phyloP scores from a whole-genome alignment of 2,888 invertebrate genomes.

The Nomada hirtipes region DNA sequence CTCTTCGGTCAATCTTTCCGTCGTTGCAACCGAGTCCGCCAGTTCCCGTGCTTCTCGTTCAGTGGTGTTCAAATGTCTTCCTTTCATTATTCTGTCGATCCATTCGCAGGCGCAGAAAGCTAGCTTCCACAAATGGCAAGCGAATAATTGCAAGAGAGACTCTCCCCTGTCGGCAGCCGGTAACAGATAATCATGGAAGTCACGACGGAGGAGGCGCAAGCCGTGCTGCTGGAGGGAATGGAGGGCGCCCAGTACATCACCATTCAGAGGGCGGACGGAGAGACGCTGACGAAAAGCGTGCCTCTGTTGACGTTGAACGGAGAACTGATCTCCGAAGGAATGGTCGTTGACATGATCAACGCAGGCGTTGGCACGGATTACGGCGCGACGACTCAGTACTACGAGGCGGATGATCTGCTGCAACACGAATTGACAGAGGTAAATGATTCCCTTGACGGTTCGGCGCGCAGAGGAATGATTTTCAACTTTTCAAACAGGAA shows the following conservation, averaged over 20 bases:
- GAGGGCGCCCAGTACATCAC: constrained; percentile 83
- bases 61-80: not conserved
- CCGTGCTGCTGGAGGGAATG: constrained; percentile 81
- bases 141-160: constrained; percentile 27
- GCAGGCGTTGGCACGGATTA: constrained; percentile 81
- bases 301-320: constrained; percentile 81
- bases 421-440: constrained; percentile 82
- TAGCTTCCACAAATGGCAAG: constrained; percentile 48
- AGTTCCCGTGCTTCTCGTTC: not conserved
- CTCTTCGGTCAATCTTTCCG: not conserved
- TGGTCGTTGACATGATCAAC: constrained; percentile 83
- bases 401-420: constrained; percentile 81
- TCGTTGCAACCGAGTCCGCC: no score
- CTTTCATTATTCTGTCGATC: not conserved
- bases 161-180: not conserved
- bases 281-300: constrained; percentile 80
- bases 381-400: constrained; percentile 78
- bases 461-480: not conserved
- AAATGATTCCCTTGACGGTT: constrained; percentile 3
- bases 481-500: constrained; percentile 81
- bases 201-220: constrained; percentile 80
- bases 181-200: constrained; percentile 77
- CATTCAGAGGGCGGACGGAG: constrained; percentile 82
- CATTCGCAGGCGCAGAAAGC: constrained; percentile 32
- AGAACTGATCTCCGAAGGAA: constrained; percentile 81